Percentiles rank a stretch among this genome's conserved stretches.
These are phyloP conservation scores for Sceloporus undulatus DNA, from an alignment of 2,113 vertebrate species.

Conservation along the genomic window DNA sequence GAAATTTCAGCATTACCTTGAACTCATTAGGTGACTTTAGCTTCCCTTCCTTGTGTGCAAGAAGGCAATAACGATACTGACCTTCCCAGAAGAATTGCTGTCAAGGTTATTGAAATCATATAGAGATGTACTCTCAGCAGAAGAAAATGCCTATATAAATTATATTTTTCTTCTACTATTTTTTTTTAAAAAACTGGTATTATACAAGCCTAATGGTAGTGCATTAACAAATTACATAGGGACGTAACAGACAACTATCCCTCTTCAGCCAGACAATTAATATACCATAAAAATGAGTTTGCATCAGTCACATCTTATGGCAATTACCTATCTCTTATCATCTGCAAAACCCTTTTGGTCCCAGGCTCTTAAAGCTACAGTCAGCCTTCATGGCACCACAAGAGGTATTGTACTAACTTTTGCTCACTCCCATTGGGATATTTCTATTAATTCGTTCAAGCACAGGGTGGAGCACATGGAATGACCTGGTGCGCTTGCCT, in stretches of 20 bases:
- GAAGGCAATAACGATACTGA: not conserved
- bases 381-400: not conserved
- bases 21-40: not conserved
- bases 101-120: not conserved
- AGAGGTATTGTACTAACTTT: conserved; percentile 25
- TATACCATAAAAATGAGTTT: not conserved
- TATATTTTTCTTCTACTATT: not conserved
- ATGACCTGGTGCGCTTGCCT: not conserved
- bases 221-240: not conserved
- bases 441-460: conserved; percentile 24
- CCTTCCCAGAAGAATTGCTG: not conserved
- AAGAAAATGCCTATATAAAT: not conserved
- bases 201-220: not conserved
- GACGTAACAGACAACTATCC: not conserved
- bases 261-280: not conserved
- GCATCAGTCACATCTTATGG: not conserved
- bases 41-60: not conserved
- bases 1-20: not conserved
- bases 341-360: not conserved
- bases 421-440: conserved; percentile 34
- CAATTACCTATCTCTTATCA: conserved; percentile 2
- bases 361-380: not conserved
- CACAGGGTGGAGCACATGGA: not conserved
- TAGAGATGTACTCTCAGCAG: not conserved
- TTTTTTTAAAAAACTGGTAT: not conserved